Conservation (phyloP, 2,888 invertebrate species). For the Erebia epiphron region DNA sequence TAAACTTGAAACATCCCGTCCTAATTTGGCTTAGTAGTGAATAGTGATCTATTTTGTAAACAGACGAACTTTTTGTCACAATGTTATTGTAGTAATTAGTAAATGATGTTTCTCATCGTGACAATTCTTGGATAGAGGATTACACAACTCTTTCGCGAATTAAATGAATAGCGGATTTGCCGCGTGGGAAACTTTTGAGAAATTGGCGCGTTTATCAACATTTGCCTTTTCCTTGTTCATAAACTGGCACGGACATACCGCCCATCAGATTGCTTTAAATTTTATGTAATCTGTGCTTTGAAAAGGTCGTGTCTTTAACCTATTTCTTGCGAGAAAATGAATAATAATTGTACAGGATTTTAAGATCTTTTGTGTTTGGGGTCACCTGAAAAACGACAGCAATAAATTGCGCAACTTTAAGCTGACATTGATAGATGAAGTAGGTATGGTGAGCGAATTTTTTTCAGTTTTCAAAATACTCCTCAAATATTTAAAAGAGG, state of each 20-base stretch:
- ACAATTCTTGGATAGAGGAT: conserved; percentile 12
- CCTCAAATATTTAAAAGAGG: no score
- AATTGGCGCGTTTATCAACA: conserved; percentile 7
- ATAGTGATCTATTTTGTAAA: neutral
- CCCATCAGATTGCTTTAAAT: neutral
- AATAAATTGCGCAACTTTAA: neutral
- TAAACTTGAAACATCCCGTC: no score
- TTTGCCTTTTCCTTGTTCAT: conserved; percentile 3
- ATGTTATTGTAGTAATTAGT: no score
- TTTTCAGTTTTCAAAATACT: no score
- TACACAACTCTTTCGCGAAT: conserved; percentile 12
- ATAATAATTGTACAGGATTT: neutral
- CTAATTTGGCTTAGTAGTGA: no score
- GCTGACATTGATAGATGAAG: neutral
- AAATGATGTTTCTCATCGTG: neutral
- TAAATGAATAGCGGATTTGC: conserved; percentile 11
- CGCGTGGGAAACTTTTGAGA: conserved; percentile 17
- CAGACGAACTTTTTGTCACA: neutral
- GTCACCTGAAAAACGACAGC: neutral
- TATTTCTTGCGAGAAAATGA: neutral
- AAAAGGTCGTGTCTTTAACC: conserved; percentile 6
- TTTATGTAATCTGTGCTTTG: conserved; percentile 2
- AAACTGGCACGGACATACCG: neutral
- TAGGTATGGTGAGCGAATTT: no score
- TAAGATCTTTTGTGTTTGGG: neutral